phyloP scores from a whole-genome alignment of 2,888 invertebrate genomes.

The Aelia acuminata region DNA sequence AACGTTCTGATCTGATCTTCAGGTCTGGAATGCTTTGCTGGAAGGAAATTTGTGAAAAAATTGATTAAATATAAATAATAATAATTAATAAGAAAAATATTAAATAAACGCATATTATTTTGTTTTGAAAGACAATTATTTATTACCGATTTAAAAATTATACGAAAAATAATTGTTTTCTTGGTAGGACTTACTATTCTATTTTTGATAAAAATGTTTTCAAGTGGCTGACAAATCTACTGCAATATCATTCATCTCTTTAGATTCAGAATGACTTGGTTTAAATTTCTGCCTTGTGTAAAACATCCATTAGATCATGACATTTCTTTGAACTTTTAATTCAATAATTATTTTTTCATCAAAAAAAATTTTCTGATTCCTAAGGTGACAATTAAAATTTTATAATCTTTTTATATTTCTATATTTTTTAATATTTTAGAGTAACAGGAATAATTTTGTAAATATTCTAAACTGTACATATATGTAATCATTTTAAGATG shows the following conservation, averaged over 20 bases:
- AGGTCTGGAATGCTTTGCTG: too few relatives aligned
- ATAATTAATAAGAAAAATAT: too few relatives aligned
- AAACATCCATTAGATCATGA: not conserved
- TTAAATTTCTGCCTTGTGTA: not conserved
- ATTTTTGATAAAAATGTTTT: not conserved
- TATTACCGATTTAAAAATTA: too few relatives aligned
- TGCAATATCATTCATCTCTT: not conserved
- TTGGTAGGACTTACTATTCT: too few relatives aligned
- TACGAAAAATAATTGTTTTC: too few relatives aligned
- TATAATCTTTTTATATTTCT: constrained; percentile 25
- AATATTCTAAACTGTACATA: constrained; percentile 47
- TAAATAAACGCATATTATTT: too few relatives aligned
- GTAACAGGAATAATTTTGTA: constrained; percentile 45
- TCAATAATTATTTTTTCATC: not conserved
- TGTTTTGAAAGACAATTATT: too few relatives aligned
- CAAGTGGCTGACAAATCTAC: not conserved
- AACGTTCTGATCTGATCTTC: too few relatives aligned
- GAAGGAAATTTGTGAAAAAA: too few relatives aligned
- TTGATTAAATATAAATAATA: too few relatives aligned
- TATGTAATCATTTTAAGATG: constrained; percentile 14
- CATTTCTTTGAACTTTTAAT: not conserved
- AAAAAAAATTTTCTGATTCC: not conserved
- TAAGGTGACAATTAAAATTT: not conserved
- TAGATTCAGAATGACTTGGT: not conserved
- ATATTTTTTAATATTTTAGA: constrained; percentile 33